These are phyloP conservation scores for Ochropleura leucogaster DNA, from an alignment of 2,888 invertebrate species.

Conservation along the genomic window DNA sequence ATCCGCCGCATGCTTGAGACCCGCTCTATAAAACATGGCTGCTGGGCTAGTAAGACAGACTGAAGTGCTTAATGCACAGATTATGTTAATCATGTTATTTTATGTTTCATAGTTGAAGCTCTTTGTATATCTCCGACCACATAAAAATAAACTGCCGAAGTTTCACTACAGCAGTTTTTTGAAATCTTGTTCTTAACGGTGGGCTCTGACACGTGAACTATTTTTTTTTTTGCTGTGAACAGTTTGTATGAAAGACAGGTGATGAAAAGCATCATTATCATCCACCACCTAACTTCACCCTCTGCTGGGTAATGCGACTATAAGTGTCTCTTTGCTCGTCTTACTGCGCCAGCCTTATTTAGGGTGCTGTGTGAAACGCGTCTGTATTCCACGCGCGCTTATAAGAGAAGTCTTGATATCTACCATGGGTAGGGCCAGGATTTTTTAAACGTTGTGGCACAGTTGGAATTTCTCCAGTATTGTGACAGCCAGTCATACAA, in stretches of 20 bases:
- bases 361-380: too few relatives aligned
- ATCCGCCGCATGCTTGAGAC: constrained; percentile 7
- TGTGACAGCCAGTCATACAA: too few relatives aligned
- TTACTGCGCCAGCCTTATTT: too few relatives aligned
- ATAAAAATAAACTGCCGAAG: neutral
- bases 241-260: neutral
- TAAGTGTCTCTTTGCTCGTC: too few relatives aligned
- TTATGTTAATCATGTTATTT: constrained; percentile 61
- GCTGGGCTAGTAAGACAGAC: constrained; percentile 31
- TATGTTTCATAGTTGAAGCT: constrained; percentile 55
- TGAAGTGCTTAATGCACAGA: constrained; percentile 49
- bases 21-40: constrained; percentile 26
- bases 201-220: neutral
- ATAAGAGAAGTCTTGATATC: too few relatives aligned
- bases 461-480: too few relatives aligned
- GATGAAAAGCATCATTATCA: too few relatives aligned
- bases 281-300: too few relatives aligned
- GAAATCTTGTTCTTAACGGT: neutral
- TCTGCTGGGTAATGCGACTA: too few relatives aligned
- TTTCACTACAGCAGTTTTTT: neutral
- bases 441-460: too few relatives aligned
- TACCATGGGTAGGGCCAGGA: too few relatives aligned
- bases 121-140: constrained; percentile 33
- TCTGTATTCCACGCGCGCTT: too few relatives aligned
- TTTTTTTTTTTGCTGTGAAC: neutral